Evolutionary conservation across 1,140 invertebrate species (phyloP).

Genomic region (Melanaphis sacchari): DNA sequence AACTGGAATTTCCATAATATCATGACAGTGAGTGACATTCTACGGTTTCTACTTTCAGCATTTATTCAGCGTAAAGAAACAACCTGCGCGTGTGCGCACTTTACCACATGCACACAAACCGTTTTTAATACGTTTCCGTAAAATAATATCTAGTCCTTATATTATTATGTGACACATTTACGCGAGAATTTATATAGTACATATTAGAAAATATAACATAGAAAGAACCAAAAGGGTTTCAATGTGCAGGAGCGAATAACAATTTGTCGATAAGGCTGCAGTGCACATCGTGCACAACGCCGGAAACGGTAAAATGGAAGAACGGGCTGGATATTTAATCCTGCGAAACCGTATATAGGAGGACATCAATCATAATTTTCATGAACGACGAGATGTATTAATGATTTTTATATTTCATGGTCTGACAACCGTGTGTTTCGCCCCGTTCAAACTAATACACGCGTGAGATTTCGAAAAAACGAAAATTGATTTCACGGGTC

Average conservation of each 20-base stretch:
- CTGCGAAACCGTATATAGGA: not conserved
- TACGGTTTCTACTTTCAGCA: not conserved
- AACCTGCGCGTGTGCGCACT: not conserved
- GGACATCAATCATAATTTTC: constrained; percentile 49
- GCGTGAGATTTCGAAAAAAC: not conserved
- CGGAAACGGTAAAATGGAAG: not conserved
- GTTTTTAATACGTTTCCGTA: not conserved
- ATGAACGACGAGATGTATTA: not conserved
- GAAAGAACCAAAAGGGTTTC: not conserved
- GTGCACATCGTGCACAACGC: not conserved
- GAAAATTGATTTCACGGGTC: constrained; percentile 46
- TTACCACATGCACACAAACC: too few relatives aligned
- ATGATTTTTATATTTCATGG: constrained; percentile 23
- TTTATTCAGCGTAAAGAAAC: not conserved
- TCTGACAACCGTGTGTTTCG: not conserved
- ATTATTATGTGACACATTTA: not conserved
- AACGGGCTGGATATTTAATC: constrained; percentile 9
- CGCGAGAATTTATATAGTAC: not conserved
- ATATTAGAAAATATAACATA: not conserved
- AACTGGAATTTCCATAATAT: not conserved
- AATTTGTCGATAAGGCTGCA: constrained; percentile 18
- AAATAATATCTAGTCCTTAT: not conserved
- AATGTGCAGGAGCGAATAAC: not conserved
- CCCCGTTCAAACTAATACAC: constrained; percentile 17
- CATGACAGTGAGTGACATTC: not conserved